Percentiles rank a stretch among this genome's conserved stretches.
Conservation (phyloP, 1,140 invertebrate genomes). For the Leptoteleia sp. region DNA sequence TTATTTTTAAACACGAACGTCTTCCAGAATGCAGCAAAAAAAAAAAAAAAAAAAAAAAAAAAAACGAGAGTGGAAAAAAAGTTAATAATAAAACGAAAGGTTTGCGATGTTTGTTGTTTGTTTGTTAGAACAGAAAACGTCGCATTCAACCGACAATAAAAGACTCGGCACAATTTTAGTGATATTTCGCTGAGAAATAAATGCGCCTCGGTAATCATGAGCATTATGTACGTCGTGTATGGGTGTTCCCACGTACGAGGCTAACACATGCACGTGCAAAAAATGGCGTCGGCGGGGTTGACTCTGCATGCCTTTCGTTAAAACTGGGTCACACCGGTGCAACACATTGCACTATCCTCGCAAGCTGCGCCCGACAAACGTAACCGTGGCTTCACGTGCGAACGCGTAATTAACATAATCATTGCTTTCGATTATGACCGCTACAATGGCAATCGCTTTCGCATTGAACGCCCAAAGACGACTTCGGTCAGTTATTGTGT, state of each 20-base stretch:
- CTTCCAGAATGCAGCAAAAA: background rate
- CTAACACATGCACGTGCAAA: conserved; percentile 37
- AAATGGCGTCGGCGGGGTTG: conserved; percentile 52
- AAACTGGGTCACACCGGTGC: conserved; percentile 52
- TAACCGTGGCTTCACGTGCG: conserved; percentile 42
- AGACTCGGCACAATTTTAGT: conserved; percentile 20
- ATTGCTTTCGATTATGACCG: conserved; percentile 11
- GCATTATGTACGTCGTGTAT: conserved; percentile 9
- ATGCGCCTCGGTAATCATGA: conserved; percentile 23
- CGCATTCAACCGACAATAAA: conserved; percentile 16
- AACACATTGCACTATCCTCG: conserved; percentile 48
- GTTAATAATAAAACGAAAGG: conserved; percentile 1
- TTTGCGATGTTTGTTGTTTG: conserved; percentile 12
- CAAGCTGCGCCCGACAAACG: conserved; percentile 20
- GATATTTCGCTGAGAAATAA: conserved; percentile 22
- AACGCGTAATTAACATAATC: conserved; percentile 37
- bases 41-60: background rate
- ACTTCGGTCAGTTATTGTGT: no score
- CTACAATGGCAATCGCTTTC: background rate
- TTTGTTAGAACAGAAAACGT: conserved; percentile 20
- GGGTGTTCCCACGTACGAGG: conserved; percentile 22
- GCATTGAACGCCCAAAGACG: background rate
- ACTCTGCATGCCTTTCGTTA: conserved; percentile 51
- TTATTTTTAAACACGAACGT: conserved; percentile 8
- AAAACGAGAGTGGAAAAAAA: no score